Evolutionary conservation across 1,140 invertebrate genomes (phyloP), one percentile per base, ranked within the genome.

Genomic region (Drosophila rhopaloa): DNA sequence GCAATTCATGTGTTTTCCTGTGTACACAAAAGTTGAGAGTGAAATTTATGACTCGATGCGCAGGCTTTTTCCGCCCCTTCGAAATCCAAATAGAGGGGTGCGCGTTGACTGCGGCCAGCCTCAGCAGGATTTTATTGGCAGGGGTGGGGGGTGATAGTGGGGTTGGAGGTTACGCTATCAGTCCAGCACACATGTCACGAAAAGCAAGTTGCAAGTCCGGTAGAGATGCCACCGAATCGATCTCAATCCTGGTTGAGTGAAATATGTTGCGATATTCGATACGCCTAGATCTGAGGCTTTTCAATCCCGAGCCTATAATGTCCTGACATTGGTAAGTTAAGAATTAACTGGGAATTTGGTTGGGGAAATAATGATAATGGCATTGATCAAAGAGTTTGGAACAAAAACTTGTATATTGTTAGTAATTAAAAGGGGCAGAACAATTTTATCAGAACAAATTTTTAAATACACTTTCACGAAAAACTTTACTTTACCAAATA

Each of bases 1-100:
- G 85, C 85, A 89, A 89, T 89, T 89, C 85, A 89, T 89, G 85
- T 90, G 85, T 89, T 83, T 79, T 57, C 58, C 60, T 50, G 51
- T 46, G 55, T 54, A 41, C 56, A 66, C 62, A 66, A 77, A 54
- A 54, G 41, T 55, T 77, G 58, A 53, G 57, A 89, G 85, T 89
- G 80, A 89, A 89, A 89, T 89, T 89, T 89, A 89, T 89, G 84
- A 81, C 80, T 58, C 38, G 70, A 70, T 60, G 47, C 74, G 63
- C 38, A 37, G 65, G 59, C 78, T 77, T 81, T 79, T 75, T 47
- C 57, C 60, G 50, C 43, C 67, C 67, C 41, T 65, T 40, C 51
- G 44, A 24, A 48, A 4, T 38, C 61, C 38, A 27, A 61, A 76
- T 48, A 59, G 48, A 71, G 54, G 80, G 81, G 81, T 82, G 79